Conservation (phyloP, 2,888 invertebrate genomes). For the Aphodius granarius region DNA sequence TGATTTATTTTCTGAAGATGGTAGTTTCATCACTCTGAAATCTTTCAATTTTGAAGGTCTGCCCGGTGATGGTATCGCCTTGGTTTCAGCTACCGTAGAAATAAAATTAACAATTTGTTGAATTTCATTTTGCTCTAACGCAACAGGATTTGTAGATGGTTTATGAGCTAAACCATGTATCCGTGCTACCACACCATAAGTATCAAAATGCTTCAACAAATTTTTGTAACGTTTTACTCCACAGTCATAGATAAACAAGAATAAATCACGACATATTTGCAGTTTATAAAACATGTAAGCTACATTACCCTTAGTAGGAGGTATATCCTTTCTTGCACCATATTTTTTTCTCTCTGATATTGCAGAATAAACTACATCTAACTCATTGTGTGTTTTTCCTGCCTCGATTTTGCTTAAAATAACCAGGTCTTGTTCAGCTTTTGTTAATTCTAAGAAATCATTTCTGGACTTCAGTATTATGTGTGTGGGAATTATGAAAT, state of each 20-base stretch:
- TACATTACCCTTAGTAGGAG: neutral
- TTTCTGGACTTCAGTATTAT: conserved; percentile 2
- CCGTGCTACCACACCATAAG: neutral
- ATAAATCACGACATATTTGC: neutral
- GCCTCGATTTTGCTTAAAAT: conserved; percentile 2
- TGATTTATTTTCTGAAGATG: conserved; percentile 11
- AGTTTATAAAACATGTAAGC: neutral
- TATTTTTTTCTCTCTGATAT: conserved; percentile 1
- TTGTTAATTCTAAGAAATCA: conserved; percentile 1
- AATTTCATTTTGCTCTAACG: conserved; percentile 5
- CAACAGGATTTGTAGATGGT: conserved; percentile 11
- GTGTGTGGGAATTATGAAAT: neutral
- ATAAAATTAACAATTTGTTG: conserved; percentile 10
- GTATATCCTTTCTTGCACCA: neutral
- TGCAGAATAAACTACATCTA: neutral
- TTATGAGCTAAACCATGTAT: conserved; percentile 8
- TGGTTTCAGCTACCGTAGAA: neutral
- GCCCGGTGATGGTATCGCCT: neutral
- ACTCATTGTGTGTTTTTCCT: neutral
- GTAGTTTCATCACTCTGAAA: conserved; percentile 5
- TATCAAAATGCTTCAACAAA: conserved; percentile 8
- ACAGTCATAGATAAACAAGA: neutral
- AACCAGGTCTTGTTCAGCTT: conserved; percentile 1
- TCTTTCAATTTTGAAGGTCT: conserved; percentile 5
- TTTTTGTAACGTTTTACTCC: conserved; percentile 6